These are phyloP conservation scores for Hirtodrosophila cameraria DNA, from an alignment of 2,888 invertebrate genomes.

Conservation along the genomic window DNA sequence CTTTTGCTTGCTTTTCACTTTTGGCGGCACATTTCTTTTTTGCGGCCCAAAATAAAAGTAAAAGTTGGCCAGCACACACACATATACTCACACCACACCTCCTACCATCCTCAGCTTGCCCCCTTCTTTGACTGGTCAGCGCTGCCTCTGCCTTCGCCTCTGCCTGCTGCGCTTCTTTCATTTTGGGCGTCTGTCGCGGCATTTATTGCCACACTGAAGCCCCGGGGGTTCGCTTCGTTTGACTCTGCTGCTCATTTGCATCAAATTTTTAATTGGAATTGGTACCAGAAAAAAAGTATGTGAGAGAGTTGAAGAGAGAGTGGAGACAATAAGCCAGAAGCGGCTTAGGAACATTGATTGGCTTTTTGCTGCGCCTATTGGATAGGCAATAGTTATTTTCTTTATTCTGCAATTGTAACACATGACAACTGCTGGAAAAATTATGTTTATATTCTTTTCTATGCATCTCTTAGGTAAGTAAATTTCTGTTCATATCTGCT, in stretches of 20 bases:
- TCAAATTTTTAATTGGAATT: slow-evolving; percentile 76
- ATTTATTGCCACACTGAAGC: slow-evolving; percentile 69
- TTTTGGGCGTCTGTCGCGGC: slow-evolving; percentile 67
- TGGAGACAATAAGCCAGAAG: slow-evolving; percentile 31
- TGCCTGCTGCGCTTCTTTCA: slow-evolving; percentile 23
- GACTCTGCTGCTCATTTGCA: slow-evolving; percentile 73
- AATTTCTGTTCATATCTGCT: no score
- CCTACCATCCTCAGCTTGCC: neutral
- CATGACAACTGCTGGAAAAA: neutral
- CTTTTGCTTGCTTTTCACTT: slow-evolving; percentile 77
- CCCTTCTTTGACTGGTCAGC: slow-evolving; percentile 51
- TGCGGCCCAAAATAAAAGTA: slow-evolving; percentile 72
- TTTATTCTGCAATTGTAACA: neutral
- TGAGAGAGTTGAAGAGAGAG: neutral
- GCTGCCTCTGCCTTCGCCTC: slow-evolving; percentile 16
- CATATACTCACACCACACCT: neutral
- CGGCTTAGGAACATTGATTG: slow-evolving; percentile 46
- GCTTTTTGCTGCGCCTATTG: slow-evolving; percentile 10
- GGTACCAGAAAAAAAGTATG: slow-evolving; percentile 7
- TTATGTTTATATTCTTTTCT: neutral
- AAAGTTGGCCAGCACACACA: slow-evolving; percentile 53
- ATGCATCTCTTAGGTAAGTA: no score
- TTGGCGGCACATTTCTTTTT: slow-evolving; percentile 68
- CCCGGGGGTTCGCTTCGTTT: slow-evolving; percentile 54
- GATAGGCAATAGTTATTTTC: slow-evolving; percentile 1